A percentile compares a stretch with the other conserved stretches of the same genome.
phyloP scores from a whole-genome alignment of 1,140 invertebrate species.

The Drosophila kepulauana region DNA sequence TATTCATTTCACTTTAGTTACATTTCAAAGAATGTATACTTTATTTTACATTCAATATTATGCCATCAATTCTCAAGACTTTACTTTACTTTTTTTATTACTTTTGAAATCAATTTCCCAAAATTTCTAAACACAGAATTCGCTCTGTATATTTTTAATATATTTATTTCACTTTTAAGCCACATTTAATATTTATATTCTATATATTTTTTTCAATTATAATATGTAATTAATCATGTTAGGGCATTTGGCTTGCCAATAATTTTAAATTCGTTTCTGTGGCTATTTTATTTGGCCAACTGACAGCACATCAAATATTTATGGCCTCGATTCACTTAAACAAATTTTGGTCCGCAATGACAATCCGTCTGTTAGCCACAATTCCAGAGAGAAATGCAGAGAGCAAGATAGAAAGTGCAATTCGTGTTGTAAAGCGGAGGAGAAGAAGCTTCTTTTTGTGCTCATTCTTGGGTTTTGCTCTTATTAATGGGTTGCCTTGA shows the following conservation, averaged over 20 bases:
- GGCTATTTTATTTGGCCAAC: constrained; percentile 12
- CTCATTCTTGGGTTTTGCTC: not conserved
- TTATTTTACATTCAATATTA: too few species aligned
- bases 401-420: not conserved
- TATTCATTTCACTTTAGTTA: too few species aligned
- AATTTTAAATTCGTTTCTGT: constrained; percentile 12
- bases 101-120: too few species aligned
- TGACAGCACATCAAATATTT: constrained; percentile 23
- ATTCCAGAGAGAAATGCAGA: not conserved
- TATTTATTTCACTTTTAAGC: too few species aligned
- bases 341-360: not conserved
- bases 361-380: not conserved
- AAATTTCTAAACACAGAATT: too few species aligned
- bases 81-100: too few species aligned
- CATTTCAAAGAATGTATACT: too few species aligned
- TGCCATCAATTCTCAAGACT: too few species aligned
- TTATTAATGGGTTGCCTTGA: constrained; percentile 10
- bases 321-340: constrained; percentile 1
- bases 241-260: constrained; percentile 10
- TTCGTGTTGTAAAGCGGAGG: not conserved
- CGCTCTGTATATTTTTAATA: too few species aligned
- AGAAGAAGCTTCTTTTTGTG: not conserved
- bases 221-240: not conserved
- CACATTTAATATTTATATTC: too few species aligned
- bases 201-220: too few species aligned